phyloP scores from a whole-genome alignment of 2,113 vertebrate species.

The Reinhardtius hippoglossoides region DNA sequence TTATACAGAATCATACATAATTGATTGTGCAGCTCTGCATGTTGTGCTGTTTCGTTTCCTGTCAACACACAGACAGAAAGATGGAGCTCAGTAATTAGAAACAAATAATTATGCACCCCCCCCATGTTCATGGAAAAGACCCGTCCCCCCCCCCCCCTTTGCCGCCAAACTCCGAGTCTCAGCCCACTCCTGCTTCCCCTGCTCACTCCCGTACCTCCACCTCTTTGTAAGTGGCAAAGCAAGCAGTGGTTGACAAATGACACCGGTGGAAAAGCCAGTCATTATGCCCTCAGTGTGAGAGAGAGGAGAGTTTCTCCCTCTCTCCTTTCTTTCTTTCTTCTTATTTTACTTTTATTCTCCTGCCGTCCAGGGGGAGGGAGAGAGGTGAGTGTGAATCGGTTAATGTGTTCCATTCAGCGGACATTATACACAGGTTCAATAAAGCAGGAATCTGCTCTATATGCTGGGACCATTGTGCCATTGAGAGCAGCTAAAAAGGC shows the following conservation, averaged over 20 bases:
- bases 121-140: constrained; percentile 37
- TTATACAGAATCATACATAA: not conserved
- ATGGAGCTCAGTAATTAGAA: constrained; percentile 16
- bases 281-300: constrained; percentile 76
- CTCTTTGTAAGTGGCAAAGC: constrained; percentile 73
- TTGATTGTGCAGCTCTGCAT: not conserved
- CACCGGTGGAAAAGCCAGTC: constrained; percentile 77
- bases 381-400: constrained; percentile 73
- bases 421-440: constrained; percentile 81
- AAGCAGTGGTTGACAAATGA: constrained; percentile 82
- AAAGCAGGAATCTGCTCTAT: constrained; percentile 79
- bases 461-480: constrained; percentile 73
- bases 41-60: not conserved
- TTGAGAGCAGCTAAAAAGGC: constrained; percentile 72
- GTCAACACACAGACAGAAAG: not conserved
- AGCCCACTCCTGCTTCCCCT: constrained; percentile 27
- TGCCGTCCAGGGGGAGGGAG: constrained; percentile 21
- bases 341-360: constrained; percentile 66
- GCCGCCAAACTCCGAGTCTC: not conserved
- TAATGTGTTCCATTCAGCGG: constrained; percentile 80
- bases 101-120: constrained; percentile 34
- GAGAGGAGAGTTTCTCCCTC: constrained; percentile 45
- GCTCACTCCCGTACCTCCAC: constrained; percentile 29
- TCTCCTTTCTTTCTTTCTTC: constrained; percentile 22
- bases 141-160: not conserved